Percentiles rank a stretch among this genome's conserved stretches.
These are phyloP conservation scores for Echinops telfairi DNA, from an alignment of 2,113 vertebrate species.

Conservation along the genomic window DNA sequence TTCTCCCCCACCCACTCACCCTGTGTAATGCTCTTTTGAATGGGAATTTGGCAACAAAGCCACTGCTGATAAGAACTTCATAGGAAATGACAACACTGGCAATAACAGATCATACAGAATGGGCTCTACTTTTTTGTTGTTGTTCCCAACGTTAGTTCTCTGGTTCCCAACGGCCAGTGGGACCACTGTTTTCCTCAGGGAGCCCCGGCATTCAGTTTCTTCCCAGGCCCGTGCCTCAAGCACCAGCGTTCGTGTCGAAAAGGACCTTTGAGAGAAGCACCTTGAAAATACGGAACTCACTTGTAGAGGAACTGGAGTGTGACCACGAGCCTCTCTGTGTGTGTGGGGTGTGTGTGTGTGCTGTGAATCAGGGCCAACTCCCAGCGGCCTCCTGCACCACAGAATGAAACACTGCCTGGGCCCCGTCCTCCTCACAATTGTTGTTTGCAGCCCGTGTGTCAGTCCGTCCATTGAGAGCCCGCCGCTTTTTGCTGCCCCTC, in stretches of 20 bases:
- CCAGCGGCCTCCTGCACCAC: too few relatives aligned
- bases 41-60: slow-evolving; percentile 61
- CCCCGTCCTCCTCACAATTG: too few relatives aligned
- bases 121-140: neutral
- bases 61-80: neutral
- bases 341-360: too few relatives aligned
- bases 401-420: too few relatives aligned
- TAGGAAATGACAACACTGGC: slow-evolving; percentile 46
- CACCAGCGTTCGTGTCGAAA: too few relatives aligned
- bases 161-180: neutral
- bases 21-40: slow-evolving; percentile 47
- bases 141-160: neutral
- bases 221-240: too few relatives aligned
- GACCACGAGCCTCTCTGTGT: too few relatives aligned
- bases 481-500: too few relatives aligned
- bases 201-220: neutral
- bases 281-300: neutral
- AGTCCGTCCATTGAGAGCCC: too few relatives aligned
- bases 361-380: too few relatives aligned
- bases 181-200: neutral
- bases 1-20: neutral
- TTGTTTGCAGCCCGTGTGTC: too few relatives aligned
- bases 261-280: neutral
- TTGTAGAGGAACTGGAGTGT: too few relatives aligned
- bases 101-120: neutral